Evolutionary conservation across 37 sponge, comb jelly and placozoan genomes (phyloP).

Genomic region (Ianthella basta): DNA sequence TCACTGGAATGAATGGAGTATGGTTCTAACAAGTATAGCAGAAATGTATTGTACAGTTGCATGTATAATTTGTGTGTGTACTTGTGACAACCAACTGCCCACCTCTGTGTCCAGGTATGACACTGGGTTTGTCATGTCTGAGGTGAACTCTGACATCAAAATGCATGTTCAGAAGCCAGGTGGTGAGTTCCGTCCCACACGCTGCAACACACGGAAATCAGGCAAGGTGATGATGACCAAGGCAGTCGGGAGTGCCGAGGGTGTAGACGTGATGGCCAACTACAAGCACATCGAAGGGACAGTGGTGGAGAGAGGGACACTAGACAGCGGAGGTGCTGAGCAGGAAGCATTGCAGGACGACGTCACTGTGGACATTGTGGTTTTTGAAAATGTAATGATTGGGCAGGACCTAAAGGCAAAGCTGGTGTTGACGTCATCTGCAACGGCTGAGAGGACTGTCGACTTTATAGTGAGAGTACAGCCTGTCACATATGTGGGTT

Average conservation of each 20-base stretch:
- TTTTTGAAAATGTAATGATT: not conserved
- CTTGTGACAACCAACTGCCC: too few species aligned
- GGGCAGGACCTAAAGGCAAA: not conserved
- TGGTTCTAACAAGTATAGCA: too few species aligned
- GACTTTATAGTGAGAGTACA: not conserved
- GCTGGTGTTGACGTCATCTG: not conserved
- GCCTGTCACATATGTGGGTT: slow-evolving; percentile 26
- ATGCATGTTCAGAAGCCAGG: slow-evolving; percentile 10
- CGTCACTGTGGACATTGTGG: slow-evolving; percentile 30
- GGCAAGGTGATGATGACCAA: slow-evolving; percentile 65
- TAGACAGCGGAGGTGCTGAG: not conserved
- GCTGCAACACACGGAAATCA: not conserved
- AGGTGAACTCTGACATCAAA: slow-evolving; percentile 73
- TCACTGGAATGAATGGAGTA: too few species aligned
- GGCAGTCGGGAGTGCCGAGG: slow-evolving; percentile 34
- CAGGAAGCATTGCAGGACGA: slow-evolving; percentile 20
- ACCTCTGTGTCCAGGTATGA: slow-evolving; percentile 55
- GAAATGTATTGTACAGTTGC: too few species aligned
- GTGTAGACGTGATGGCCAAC: slow-evolving; percentile 47
- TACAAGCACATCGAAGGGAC: slow-evolving; percentile 66
- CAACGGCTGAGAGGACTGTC: not conserved
- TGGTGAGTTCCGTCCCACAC: not conserved
- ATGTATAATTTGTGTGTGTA: too few species aligned
- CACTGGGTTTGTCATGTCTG: slow-evolving; percentile 76
- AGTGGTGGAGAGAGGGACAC: slow-evolving; percentile 44